Percentiles rank a stretch among this genome's conserved stretches.
These are phyloP conservation scores for Drosophila sproati DNA, from an alignment of 1,140 invertebrate species.

Conservation along the genomic window DNA sequence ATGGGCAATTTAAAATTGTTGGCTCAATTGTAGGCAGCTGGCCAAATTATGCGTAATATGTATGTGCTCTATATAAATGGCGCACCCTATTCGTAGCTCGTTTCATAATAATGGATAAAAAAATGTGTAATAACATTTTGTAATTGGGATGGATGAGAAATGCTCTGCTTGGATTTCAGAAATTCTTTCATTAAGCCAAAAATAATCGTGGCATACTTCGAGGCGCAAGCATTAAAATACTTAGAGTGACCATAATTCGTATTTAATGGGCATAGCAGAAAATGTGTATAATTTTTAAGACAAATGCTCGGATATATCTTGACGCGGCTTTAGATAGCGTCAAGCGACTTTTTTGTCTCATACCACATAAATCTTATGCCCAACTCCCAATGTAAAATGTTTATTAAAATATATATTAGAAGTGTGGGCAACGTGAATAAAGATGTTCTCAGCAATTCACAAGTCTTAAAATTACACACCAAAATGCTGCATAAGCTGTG, in stretches of 20 bases:
- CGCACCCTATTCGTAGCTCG: slow-evolving; percentile 8
- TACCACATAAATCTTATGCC: slow-evolving; percentile 1
- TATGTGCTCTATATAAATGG: neutral
- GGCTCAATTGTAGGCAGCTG: slow-evolving; percentile 1
- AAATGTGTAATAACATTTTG: slow-evolving; percentile 7
- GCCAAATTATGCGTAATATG: slow-evolving; percentile 6
- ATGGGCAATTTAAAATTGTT: slow-evolving; percentile 27
- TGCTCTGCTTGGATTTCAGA: neutral
- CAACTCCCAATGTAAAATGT: neutral
- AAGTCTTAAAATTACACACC: neutral
- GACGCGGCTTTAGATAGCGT: neutral
- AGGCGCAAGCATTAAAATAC: slow-evolving; percentile 9
- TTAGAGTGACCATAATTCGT: slow-evolving; percentile 15
- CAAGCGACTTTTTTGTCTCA: neutral
- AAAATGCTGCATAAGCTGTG: neutral
- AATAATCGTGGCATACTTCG: slow-evolving; percentile 36
- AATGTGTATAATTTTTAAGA: neutral
- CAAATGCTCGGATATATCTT: neutral
- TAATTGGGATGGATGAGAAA: neutral
- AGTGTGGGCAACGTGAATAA: neutral
- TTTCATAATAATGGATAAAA: slow-evolving; percentile 7
- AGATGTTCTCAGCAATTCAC: neutral
- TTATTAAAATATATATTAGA: neutral
- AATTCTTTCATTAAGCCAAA: neutral
- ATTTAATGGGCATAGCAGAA: neutral